Base-by-base conservation (phyloP, 2,888 invertebrate species). In the Lochmaea crataegi region DNA sequence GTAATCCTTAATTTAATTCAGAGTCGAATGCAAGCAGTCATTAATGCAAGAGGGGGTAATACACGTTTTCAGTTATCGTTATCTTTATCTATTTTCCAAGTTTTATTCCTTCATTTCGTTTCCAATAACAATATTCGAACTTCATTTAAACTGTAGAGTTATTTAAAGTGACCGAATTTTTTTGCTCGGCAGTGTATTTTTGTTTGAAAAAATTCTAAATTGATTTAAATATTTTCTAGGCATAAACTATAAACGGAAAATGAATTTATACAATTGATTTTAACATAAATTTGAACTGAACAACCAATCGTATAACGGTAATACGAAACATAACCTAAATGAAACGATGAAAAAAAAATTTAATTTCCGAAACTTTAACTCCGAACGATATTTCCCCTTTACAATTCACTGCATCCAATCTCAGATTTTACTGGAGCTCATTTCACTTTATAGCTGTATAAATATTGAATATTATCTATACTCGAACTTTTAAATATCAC, bases 401-500 rank as follows among this genome's bases (percentile, higher is more conserved):
- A 53, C 74, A 71, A 67, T 65, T 65, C 58, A 60, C 41, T 65
- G 74, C 71, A 53, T 65, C 60, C 74, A 71, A 71, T 74, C 68
- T 71, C 74, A 51, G 57, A 68, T 22, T 42, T 60, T 60, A 45
- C 64, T 51, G 68, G 61, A 68, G 51, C 65, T 57, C 71, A 58
- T 72, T 72, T 74, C 45, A 32, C 61, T 53, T 56, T 72, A 73
- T 65, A 53, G 68, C 60, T 65, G 65, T 70, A 65, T 65, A 70
- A 70, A 70, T 70, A 70, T 70, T 70, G 69, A 70, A 71, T 65
- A 60, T 71, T 45, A 65, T 71, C 53, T 51, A 58, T 71, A 51
- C 51, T 66, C 41, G 41, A 66, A 66, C 61, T 71, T 70, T 71
- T 42, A 51, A 66, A 51, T 60, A 60, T 60, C 32, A 60, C 41